phyloP scores from a whole-genome alignment of 2,113 vertebrate genomes.

The Phodopus roborovskii region DNA sequence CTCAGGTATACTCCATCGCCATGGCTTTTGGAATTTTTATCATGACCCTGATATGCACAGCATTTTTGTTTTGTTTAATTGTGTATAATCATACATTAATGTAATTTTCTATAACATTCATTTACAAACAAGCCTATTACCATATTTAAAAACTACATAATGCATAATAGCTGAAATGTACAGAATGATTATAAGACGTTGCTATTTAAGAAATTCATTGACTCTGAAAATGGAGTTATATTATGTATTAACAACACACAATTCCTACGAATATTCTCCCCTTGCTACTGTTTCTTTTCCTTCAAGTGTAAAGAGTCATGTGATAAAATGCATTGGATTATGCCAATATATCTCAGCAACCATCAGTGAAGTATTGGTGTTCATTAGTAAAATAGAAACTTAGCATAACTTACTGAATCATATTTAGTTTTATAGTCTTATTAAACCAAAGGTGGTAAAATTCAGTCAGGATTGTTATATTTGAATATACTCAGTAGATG shows the following conservation, averaged over 20 bases:
- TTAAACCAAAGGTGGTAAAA: background rate
- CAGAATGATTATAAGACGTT: slow-evolving; percentile 36
- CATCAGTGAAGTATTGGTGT: background rate
- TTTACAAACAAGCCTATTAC: background rate
- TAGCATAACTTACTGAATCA: slow-evolving; percentile 1
- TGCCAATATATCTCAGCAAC: background rate
- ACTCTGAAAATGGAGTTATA: slow-evolving; percentile 48
- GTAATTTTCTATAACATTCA: slow-evolving; percentile 24
- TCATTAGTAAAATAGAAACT: background rate
- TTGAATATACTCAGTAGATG: slow-evolving; percentile 22
- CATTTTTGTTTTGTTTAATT: slow-evolving; percentile 38
- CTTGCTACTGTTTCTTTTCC: background rate
- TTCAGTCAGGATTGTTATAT: slow-evolving; percentile 17
- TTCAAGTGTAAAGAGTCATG: background rate
- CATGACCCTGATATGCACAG: background rate
- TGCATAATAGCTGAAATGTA: background rate
- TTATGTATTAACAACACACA: background rate
- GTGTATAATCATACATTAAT: slow-evolving; percentile 21
- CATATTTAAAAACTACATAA: background rate
- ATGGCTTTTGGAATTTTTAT: slow-evolving; percentile 44
- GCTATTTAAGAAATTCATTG: background rate
- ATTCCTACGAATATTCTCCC: background rate
- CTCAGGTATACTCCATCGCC: background rate
- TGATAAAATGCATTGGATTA: background rate
- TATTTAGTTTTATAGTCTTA: background rate